Conservation (phyloP, 1,140 invertebrate species). For the Drosophila eugracilis region DNA sequence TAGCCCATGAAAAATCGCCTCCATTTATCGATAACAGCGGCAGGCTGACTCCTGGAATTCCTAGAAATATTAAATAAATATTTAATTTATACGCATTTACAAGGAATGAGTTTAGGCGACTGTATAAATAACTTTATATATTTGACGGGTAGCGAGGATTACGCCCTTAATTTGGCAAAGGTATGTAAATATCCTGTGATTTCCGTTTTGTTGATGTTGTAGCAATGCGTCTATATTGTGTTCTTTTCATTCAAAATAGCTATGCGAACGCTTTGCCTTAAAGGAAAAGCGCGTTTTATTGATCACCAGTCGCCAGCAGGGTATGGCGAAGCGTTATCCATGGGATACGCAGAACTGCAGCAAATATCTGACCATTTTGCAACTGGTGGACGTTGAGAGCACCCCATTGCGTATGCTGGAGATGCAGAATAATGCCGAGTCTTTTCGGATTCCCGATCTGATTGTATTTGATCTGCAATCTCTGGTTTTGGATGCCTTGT, state of each 20-base stretch:
- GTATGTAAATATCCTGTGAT: slow-evolving; percentile 10
- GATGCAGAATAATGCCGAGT: slow-evolving; percentile 5
- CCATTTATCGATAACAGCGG: background rate
- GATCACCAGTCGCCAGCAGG: slow-evolving; percentile 35
- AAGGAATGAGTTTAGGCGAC: slow-evolving; percentile 15
- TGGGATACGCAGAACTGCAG: background rate
- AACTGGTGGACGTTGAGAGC: slow-evolving; percentile 44
- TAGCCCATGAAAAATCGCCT: background rate
- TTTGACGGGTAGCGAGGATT: slow-evolving; percentile 49
- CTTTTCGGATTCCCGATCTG: slow-evolving; percentile 14
- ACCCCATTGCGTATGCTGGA: slow-evolving; percentile 42
- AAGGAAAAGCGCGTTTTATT: slow-evolving; percentile 51
- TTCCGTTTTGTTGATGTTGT: too few relatives aligned
- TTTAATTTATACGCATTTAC: background rate
- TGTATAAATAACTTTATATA: slow-evolving; percentile 49
- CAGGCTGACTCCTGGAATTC: background rate
- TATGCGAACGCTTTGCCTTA: slow-evolving; percentile 50
- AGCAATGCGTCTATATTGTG: background rate
- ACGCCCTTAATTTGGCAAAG: slow-evolving; percentile 40
- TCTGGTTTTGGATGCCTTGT: slow-evolving; percentile 40
- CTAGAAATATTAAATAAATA: background rate
- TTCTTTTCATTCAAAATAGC: slow-evolving; percentile 13
- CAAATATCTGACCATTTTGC: slow-evolving; percentile 4
- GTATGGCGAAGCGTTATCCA: background rate
- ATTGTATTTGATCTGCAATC: slow-evolving; percentile 61